phyloP scores from a whole-genome alignment of 1,140 invertebrate genomes.

The Achroia grisella region DNA sequence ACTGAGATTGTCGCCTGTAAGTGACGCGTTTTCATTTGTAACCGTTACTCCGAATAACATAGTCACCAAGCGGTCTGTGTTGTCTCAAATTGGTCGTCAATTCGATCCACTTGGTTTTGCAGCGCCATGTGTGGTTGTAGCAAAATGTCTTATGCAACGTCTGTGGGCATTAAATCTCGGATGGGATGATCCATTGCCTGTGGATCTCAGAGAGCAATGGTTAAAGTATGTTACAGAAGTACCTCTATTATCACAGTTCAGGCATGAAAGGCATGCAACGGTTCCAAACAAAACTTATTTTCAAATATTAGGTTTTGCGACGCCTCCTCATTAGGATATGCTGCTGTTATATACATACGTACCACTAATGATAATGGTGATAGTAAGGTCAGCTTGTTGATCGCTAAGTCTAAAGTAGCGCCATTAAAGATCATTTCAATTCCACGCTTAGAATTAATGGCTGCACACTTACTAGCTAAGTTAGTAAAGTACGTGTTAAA shows the following conservation, averaged over 20 bases:
- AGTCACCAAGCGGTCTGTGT: background rate
- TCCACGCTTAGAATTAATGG: too few relatives aligned
- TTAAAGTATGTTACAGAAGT: too few relatives aligned
- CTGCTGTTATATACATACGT: background rate
- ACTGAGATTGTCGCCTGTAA: background rate
- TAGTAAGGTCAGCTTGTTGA: too few relatives aligned
- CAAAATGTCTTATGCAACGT: constrained; percentile 1
- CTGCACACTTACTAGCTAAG: too few relatives aligned
- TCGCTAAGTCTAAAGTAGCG: too few relatives aligned
- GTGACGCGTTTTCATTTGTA: background rate
- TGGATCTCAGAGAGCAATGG: background rate
- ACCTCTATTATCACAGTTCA: background rate
- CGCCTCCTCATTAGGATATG: too few relatives aligned
- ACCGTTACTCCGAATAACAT: background rate
- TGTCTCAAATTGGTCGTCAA: too few relatives aligned
- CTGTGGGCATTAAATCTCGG: too few relatives aligned
- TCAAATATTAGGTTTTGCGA: too few relatives aligned
- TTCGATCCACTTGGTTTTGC: constrained; percentile 1
- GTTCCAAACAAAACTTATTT: background rate
- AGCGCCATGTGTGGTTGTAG: background rate
- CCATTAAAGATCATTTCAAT: too few relatives aligned
- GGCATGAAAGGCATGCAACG: background rate
- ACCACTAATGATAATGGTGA: too few relatives aligned
- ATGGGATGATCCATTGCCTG: background rate
- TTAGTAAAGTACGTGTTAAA: too few relatives aligned